Evolutionary conservation across 2,113 vertebrate genomes (phyloP).

Genomic region (Maccullochella peelii): DNA sequence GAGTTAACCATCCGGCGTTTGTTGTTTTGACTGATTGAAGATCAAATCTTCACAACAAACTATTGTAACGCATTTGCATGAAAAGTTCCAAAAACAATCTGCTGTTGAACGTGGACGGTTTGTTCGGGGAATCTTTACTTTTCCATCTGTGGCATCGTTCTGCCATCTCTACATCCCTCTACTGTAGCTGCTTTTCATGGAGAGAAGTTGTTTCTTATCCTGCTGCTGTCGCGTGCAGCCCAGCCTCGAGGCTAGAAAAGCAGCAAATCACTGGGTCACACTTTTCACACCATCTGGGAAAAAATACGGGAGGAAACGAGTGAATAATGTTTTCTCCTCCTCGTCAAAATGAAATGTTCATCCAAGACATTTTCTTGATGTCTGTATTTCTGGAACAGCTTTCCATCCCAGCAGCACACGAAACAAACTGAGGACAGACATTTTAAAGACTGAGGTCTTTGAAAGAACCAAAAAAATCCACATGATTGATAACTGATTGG

Average conservation of each 20-base stretch:
- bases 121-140: not conserved
- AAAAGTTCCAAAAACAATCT: not conserved
- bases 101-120: not conserved
- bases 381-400: not conserved
- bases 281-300: slow-evolving; percentile 46
- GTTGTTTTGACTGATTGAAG: slow-evolving; percentile 1
- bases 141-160: slow-evolving; percentile 1
- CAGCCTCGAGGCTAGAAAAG: slow-evolving; percentile 16
- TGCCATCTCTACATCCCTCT: not conserved
- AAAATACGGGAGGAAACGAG: slow-evolving; percentile 20
- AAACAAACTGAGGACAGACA: not conserved
- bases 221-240: not conserved
- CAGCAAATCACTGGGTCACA: slow-evolving; percentile 21
- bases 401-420: not conserved
- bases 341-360: slow-evolving; percentile 19
- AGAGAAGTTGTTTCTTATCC: not conserved
- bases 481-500: too few species aligned
- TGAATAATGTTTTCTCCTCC: slow-evolving; percentile 28
- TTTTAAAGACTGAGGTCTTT: not conserved
- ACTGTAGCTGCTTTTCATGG: not conserved
- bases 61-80: not conserved
- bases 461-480: too few species aligned
- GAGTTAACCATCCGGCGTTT: slow-evolving; percentile 39
- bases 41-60: slow-evolving; percentile 9
- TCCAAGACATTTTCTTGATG: slow-evolving; percentile 3